These are phyloP conservation scores for Cirrhinus molitorella DNA, from an alignment of 2,797 vertebrate genomes.

Conservation along the genomic window DNA sequence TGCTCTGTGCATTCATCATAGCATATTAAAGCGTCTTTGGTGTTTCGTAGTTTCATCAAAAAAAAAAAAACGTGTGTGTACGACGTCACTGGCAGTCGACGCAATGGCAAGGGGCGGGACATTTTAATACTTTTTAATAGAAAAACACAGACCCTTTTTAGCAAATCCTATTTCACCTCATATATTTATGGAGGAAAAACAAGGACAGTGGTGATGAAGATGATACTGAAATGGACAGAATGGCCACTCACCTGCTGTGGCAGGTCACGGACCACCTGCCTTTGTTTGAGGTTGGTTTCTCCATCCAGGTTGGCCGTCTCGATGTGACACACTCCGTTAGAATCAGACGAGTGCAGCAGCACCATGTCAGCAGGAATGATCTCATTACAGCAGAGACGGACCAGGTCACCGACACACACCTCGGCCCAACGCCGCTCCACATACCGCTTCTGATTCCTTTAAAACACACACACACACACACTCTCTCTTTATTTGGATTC, in stretches of 20 bases:
- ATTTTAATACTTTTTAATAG: background rate
- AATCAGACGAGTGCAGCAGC: slow-evolving; percentile 89
- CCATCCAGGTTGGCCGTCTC: slow-evolving; percentile 94
- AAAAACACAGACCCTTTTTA: background rate
- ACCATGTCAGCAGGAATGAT: slow-evolving; percentile 93
- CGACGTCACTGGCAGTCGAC: too few relatives aligned
- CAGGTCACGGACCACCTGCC: slow-evolving; percentile 87
- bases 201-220: background rate
- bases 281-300: slow-evolving; percentile 95
- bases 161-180: background rate
- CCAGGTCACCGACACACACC: slow-evolving; percentile 89
- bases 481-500: background rate
- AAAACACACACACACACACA: slow-evolving; percentile 41
- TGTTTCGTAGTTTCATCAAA: too few relatives aligned
- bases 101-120: too few relatives aligned
- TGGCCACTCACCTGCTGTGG: slow-evolving; percentile 76
- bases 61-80: too few relatives aligned
- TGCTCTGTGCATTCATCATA: too few relatives aligned
- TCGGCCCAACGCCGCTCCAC: slow-evolving; percentile 87
- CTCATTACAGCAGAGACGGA: slow-evolving; percentile 92
- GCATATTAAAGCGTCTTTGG: too few relatives aligned
- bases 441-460: slow-evolving; percentile 85
- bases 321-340: slow-evolving; percentile 90
- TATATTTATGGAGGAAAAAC: background rate
- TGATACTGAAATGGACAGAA: background rate